phyloP scores from a whole-genome alignment of 2,113 vertebrate genomes.

The Sylvia atricapilla region DNA sequence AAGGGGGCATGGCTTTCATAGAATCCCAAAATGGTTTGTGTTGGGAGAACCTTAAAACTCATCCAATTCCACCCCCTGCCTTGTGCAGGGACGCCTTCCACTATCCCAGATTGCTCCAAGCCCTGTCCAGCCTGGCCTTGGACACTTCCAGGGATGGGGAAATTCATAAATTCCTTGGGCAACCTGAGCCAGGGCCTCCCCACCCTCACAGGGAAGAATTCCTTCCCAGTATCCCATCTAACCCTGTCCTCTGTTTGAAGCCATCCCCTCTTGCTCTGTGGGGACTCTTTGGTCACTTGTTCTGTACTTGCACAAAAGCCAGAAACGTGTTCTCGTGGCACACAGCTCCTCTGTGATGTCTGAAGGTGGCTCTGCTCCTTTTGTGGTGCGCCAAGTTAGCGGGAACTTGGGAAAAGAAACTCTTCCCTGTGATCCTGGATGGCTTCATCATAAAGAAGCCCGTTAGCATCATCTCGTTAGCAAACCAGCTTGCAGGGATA shows the following conservation, averaged over 20 bases:
- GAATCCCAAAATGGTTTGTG: neutral
- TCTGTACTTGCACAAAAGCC: neutral
- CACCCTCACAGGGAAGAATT: neutral
- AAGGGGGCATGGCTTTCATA: neutral
- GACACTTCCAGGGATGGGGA: neutral
- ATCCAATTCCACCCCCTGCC: neutral
- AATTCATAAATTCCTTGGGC: neutral
- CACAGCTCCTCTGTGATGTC: rapidly evolving
- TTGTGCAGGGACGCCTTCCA: neutral
- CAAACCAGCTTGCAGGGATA: neutral
- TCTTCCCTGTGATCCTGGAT: neutral
- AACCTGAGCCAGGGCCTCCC: neutral
- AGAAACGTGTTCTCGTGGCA: rapidly evolving
- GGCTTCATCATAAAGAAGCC: neutral
- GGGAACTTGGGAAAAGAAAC: neutral
- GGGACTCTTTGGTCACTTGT: neutral
- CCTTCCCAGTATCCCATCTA: neutral
- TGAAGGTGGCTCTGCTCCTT: neutral
- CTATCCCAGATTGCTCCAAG: neutral
- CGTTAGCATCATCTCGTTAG: neutral
- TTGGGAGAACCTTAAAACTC: neutral
- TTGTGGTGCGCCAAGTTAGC: rapidly evolving
- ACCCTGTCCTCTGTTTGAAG: neutral
- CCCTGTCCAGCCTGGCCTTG: rapidly evolving
- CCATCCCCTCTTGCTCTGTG: neutral